Evolutionary conservation across 2,888 invertebrate species (phyloP).

Genomic region (Athetis lepigone): DNA sequence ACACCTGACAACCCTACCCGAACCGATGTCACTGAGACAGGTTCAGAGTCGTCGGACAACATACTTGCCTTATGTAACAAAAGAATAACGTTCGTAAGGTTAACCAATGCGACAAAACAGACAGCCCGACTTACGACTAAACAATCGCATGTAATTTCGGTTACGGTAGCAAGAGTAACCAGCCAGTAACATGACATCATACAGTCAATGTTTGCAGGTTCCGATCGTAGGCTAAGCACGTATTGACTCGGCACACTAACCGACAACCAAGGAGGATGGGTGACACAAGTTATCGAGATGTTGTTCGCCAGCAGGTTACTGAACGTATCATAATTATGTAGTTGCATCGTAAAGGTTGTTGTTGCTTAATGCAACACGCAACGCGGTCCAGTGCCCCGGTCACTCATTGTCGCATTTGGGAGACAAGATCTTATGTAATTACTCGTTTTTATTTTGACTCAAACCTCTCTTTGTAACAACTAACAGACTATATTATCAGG

Average conservation of each 20-base stretch:
- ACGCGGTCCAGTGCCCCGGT: constrained; percentile 58
- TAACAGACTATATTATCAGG: too few relatives aligned
- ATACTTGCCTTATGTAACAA: constrained; percentile 73
- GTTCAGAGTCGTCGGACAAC: constrained; percentile 51
- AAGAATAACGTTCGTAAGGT: constrained; percentile 62
- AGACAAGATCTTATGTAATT: constrained; percentile 54
- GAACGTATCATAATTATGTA: constrained; percentile 48
- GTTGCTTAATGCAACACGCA: constrained; percentile 60
- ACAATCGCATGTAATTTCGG: constrained; percentile 67
- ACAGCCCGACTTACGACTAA: constrained; percentile 57
- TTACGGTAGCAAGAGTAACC: constrained; percentile 33
- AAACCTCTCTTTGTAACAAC: neutral
- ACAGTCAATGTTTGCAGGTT: constrained; percentile 60
- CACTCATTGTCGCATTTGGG: constrained; percentile 57
- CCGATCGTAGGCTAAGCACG: constrained; percentile 50
- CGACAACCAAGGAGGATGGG: constrained; percentile 42
- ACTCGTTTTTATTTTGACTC: constrained; percentile 27
- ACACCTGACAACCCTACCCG: constrained; percentile 33
- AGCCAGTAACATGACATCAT: constrained; percentile 76
- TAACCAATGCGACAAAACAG: constrained; percentile 70
- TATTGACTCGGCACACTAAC: constrained; percentile 63
- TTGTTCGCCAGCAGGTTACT: constrained; percentile 54
- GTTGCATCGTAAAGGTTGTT: constrained; percentile 55
- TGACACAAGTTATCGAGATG: constrained; percentile 43
- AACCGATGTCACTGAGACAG: constrained; percentile 48